Evolutionary conservation across 2,797 vertebrate species (phyloP), one percentile per base, ranked within the genome.

Genomic region (Lepidocolaptes lacrymiger): DNA sequence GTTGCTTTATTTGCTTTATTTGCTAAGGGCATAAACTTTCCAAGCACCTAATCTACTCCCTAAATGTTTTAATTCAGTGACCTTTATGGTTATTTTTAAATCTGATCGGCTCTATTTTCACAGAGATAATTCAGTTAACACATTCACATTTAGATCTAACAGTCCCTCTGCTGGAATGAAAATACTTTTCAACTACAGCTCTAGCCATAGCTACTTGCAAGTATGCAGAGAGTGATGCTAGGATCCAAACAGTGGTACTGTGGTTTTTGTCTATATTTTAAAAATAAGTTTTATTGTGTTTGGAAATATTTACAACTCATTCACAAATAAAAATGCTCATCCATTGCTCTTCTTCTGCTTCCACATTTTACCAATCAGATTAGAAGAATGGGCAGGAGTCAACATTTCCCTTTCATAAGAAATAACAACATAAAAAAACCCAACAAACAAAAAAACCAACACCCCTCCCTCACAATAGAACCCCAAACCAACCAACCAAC

Each of bases 61-160:
- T 63, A 90, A 84, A 83, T 71, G 30, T 49, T 88, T 94, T 85
- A 91, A 92, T 85, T 63, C 43, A 6, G 12, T 72, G 74, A 90
- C 11, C 7, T 93, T 93, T 68, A 55, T 28, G 27, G 46, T 32
- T 85, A 74, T 84, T 95, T 96, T 86, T 17, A 72, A 90, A 82
- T 85, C n/a, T 64, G n/a, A 90, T 84, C 56, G 39, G 22, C 11
- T 74, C 12, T 87, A 28, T 83, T 96, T 95, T 71, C 24, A 80
- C 54, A 23, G 28, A 88, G 17, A 59, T 68, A 78, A 36, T 94
- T 96, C 84, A 77, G 89, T 74, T 90, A 94, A 82, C 20, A 88
- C 17, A 63, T 85, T 94, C 51, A 78, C 44, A 67, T 92, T 88
- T 94, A 89, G 41, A 26, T 77, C 37, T 82, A 72, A 52, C 22